Percentiles rank a stretch among this genome's conserved stretches.
Evolutionary conservation across 2,888 invertebrate species (phyloP).

Genomic region (Cactoblastis cactorum): DNA sequence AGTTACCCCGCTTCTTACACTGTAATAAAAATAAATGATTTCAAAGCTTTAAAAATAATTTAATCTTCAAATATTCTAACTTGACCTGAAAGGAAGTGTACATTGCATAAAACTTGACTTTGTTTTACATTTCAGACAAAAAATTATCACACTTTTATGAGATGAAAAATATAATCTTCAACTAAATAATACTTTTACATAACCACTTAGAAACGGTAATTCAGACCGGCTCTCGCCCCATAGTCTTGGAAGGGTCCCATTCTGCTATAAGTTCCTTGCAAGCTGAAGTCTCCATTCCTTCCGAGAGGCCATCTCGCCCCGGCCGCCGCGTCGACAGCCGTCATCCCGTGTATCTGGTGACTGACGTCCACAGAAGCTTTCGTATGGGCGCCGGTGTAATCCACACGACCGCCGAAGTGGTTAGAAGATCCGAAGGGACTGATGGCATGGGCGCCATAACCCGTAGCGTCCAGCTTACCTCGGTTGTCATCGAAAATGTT

Average conservation of each 20-base stretch:
- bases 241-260: constrained; percentile 34
- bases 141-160: too few species aligned
- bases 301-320: constrained; percentile 46
- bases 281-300: constrained; percentile 39
- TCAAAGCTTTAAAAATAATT: too few species aligned
- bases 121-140: too few species aligned
- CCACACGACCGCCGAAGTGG: constrained; percentile 36
- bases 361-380: constrained; percentile 39
- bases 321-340: constrained; percentile 31
- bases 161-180: too few species aligned
- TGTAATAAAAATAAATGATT: too few species aligned
- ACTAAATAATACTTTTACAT: too few species aligned
- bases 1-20: too few species aligned
- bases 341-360: constrained; percentile 35
- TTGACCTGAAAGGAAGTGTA: too few species aligned
- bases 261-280: constrained; percentile 40
- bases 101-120: too few species aligned
- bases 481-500: too few species aligned
- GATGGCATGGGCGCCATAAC: constrained; percentile 37
- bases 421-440: constrained; percentile 38
- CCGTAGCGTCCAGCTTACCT: too few species aligned
- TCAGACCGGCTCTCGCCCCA: constrained; percentile 32
- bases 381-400: constrained; percentile 39
- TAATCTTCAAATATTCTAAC: too few species aligned
- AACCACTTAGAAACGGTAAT: constrained; percentile 21